Percentiles rank a stretch among this genome's conserved stretches.
Evolutionary conservation across 2,888 invertebrate genomes (phyloP).

Genomic region (Ypsolopha scabrella): DNA sequence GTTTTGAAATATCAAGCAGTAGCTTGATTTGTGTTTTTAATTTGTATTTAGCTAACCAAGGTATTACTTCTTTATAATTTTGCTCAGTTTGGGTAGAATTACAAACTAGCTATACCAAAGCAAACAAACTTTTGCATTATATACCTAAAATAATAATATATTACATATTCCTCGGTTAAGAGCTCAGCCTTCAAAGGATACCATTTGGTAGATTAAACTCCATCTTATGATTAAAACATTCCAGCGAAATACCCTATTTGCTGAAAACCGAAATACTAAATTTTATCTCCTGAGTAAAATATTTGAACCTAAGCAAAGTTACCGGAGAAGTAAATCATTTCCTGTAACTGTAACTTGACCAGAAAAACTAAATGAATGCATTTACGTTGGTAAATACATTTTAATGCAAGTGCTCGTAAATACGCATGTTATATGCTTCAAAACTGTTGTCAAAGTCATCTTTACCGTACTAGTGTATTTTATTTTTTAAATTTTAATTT

Average conservation of each 20-base stretch:
- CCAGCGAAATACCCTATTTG: neutral
- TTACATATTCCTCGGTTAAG: neutral
- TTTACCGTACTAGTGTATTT: too few relatives aligned
- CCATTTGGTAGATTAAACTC: neutral
- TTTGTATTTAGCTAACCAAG: neutral
- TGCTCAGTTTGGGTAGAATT: neutral
- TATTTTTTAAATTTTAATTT: too few relatives aligned
- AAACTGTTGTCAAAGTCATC: too few relatives aligned
- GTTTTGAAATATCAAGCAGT: too few relatives aligned
- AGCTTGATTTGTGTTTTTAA: too few relatives aligned
- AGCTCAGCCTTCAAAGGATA: neutral
- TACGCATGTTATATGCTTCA: too few relatives aligned
- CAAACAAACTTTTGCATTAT: neutral
- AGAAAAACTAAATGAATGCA: neutral
- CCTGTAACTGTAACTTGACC: neutral
- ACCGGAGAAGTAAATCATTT: neutral
- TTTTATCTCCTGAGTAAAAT: neutral
- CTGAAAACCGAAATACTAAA: neutral
- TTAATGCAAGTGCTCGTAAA: too few relatives aligned
- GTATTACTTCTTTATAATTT: neutral
- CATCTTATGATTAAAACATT: neutral
- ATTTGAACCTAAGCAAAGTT: neutral
- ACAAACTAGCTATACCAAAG: neutral
- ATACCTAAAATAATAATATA: neutral
- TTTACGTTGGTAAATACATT: neutral